These are phyloP conservation scores for Calosoma granatense DNA, from an alignment of 1,140 invertebrate species.

Conservation along the genomic window DNA sequence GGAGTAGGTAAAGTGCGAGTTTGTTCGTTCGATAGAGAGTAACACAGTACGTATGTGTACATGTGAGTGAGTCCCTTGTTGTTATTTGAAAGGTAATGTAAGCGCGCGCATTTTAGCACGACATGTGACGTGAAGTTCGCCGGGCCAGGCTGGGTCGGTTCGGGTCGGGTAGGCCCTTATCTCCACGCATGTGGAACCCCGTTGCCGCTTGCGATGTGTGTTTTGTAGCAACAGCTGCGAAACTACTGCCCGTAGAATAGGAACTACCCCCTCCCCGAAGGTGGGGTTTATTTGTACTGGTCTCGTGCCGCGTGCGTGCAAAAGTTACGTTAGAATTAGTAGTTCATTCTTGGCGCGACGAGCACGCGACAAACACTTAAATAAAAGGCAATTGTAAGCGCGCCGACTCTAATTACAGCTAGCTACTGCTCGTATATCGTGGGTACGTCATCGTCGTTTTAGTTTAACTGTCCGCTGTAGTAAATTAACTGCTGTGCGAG, in stretches of 20 bases:
- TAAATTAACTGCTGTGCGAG: too few species aligned
- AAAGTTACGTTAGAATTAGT: conserved; percentile 25
- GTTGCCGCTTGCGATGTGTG: not conserved
- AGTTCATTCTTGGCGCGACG: conserved; percentile 21
- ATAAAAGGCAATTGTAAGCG: conserved; percentile 10
- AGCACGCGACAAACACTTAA: conserved; percentile 19
- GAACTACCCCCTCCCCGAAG: conserved; percentile 26
- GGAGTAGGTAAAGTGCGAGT: too few species aligned
- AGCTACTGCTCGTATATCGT: too few species aligned
- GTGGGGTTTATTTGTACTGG: conserved; percentile 24
- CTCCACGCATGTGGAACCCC: conserved; percentile 11
- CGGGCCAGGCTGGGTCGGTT: conserved; percentile 9
- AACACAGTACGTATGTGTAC: too few species aligned
- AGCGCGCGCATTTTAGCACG: too few species aligned
- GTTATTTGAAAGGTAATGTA: too few species aligned
- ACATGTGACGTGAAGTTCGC: too few species aligned
- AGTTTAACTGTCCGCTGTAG: too few species aligned
- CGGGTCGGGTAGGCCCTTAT: conserved; percentile 10
- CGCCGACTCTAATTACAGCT: conserved; percentile 19
- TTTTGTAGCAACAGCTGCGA: conserved; percentile 20
- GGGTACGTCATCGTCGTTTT: not conserved
- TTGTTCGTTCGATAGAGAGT: too few species aligned
- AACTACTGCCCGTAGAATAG: conserved; percentile 10
- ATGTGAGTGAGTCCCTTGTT: too few species aligned
- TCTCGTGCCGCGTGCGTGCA: conserved; percentile 24